phyloP scores from a whole-genome alignment of 2,888 invertebrate species.

The Nudaria mundana region DNA sequence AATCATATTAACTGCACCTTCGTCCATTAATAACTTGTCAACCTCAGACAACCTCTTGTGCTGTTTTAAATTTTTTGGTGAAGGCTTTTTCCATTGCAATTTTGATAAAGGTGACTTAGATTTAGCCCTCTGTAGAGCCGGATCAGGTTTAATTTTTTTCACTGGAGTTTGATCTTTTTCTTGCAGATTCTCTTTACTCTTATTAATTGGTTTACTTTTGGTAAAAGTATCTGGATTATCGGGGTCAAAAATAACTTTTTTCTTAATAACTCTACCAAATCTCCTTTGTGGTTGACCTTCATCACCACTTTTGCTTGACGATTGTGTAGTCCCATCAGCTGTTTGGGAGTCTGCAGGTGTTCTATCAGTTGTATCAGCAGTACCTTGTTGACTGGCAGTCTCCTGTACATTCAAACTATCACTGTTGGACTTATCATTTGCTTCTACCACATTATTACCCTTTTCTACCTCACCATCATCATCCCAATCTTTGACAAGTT shows the following conservation, averaged over 20 bases:
- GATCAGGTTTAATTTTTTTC: slow-evolving; percentile 58
- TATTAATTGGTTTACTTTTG: slow-evolving; percentile 54
- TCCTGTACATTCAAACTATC: too few species aligned
- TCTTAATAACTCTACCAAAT: slow-evolving; percentile 83
- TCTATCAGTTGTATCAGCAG: slow-evolving; percentile 33
- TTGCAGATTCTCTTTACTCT: slow-evolving; percentile 46
- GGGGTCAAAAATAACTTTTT: slow-evolving; percentile 88
- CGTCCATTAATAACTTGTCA: slow-evolving; percentile 89
- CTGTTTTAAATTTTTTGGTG: slow-evolving; percentile 69
- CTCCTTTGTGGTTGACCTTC: slow-evolving; percentile 61
- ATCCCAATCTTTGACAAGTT: slow-evolving; percentile 79
- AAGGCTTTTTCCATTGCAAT: slow-evolving; percentile 72
- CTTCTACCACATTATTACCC: slow-evolving; percentile 28
- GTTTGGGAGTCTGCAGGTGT: slow-evolving; percentile 43
- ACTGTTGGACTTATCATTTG: slow-evolving; percentile 31
- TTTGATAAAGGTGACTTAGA: slow-evolving; percentile 63
- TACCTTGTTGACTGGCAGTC: slow-evolving; percentile 32
- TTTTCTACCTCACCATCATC: slow-evolving; percentile 54
- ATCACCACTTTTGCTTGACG: slow-evolving; percentile 47
- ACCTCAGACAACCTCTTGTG: slow-evolving; percentile 85
- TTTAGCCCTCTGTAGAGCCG: slow-evolving; percentile 41
- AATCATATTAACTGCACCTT: slow-evolving; percentile 92
- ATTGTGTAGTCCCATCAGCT: slow-evolving; percentile 42
- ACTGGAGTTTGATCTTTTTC: slow-evolving; percentile 46
- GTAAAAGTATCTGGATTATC: slow-evolving; percentile 80